phyloP scores from a whole-genome alignment of 1,140 invertebrate species.

The Wasmannia auropunctata region DNA sequence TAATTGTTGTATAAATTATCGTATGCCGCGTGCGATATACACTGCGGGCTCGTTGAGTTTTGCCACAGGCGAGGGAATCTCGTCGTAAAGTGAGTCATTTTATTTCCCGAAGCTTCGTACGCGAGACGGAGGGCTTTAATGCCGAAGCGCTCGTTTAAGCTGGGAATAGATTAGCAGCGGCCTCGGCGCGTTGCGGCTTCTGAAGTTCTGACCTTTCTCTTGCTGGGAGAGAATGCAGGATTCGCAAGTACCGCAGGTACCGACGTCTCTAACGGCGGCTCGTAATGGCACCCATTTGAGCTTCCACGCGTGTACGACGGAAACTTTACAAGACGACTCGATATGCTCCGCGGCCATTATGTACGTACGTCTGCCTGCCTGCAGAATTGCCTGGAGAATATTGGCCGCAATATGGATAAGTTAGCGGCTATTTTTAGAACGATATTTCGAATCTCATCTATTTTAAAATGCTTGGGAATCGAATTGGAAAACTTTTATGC shows the following conservation, averaged over 20 bases:
- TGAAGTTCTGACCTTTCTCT: constrained; percentile 52
- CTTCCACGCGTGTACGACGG: constrained; percentile 2
- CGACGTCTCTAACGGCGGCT: constrained; percentile 11
- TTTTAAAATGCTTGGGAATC: not conserved
- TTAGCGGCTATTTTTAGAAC: constrained; percentile 6
- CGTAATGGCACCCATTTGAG: constrained; percentile 18
- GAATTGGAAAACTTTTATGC: not conserved
- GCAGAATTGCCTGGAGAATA: constrained; percentile 27
- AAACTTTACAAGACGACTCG: constrained; percentile 16
- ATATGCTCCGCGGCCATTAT: constrained; percentile 3
- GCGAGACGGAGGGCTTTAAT: constrained; percentile 11
- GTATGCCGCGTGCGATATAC: not conserved
- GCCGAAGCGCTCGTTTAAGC: constrained; percentile 31
- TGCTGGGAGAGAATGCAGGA: constrained; percentile 48
- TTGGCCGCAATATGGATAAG: not conserved
- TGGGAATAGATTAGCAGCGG: constrained; percentile 33
- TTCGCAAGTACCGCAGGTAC: constrained; percentile 22
- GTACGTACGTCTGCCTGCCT: not conserved
- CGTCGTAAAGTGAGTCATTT: constrained; percentile 52
- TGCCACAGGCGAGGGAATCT: not conserved
- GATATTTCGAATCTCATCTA: constrained; percentile 9
- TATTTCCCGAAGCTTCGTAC: constrained; percentile 13
- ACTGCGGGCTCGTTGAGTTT: not conserved
- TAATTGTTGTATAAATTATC: constrained; percentile 47
- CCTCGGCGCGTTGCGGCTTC: constrained; percentile 41